Conservation (phyloP, 2,113 vertebrate genomes). For the Amphiprion ocellaris region DNA sequence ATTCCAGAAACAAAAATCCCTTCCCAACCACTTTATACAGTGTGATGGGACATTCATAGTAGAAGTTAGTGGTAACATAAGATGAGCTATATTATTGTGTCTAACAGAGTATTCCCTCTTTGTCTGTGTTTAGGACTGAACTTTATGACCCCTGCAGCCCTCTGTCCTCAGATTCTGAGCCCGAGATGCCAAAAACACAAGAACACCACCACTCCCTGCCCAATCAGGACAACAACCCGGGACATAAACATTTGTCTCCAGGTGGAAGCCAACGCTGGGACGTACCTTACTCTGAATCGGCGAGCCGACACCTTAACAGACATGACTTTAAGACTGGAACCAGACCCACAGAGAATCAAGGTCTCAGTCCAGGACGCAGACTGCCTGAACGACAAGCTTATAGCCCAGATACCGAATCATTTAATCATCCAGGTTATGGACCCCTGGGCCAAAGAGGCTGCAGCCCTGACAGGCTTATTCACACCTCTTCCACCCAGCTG, state of each 20-base stretch:
- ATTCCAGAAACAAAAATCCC: too few relatives aligned
- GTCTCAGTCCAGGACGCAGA: slow-evolving; percentile 25
- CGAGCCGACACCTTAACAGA: background rate
- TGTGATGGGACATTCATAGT: background rate
- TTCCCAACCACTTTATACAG: background rate
- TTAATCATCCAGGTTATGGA: slow-evolving; percentile 11
- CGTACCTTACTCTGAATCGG: background rate
- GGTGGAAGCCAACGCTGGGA: slow-evolving; percentile 26
- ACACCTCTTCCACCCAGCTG: slow-evolving; percentile 14
- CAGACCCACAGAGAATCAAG: background rate
- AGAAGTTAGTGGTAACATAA: background rate
- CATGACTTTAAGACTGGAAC: slow-evolving; percentile 12
- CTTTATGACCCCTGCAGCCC: slow-evolving; percentile 73
- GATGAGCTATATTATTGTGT: background rate
- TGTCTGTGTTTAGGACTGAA: slow-evolving; percentile 37
- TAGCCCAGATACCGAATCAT: slow-evolving; percentile 12
- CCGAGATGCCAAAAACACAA: background rate
- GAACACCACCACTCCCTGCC: background rate
- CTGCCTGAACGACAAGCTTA: background rate
- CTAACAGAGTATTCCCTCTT: background rate
- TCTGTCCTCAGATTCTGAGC: slow-evolving; percentile 49
- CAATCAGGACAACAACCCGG: background rate
- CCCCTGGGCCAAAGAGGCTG: slow-evolving; percentile 29
- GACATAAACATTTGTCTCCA: background rate
- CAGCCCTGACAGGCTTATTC: slow-evolving; percentile 43